phyloP scores from a whole-genome alignment of 2,888 invertebrate genomes.

The Eudemis profundana region DNA sequence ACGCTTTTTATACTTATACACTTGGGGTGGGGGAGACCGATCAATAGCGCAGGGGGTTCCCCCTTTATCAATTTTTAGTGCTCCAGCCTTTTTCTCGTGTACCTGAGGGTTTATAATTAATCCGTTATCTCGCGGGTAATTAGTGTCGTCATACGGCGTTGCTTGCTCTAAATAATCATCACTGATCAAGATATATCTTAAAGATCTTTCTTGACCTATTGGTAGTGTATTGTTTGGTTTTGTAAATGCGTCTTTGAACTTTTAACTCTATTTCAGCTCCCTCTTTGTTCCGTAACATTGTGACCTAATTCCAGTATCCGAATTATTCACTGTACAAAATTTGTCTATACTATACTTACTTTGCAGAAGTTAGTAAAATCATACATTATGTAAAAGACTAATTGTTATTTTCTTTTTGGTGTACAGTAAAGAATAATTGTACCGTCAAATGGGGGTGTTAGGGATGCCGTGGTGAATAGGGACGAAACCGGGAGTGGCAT shows the following conservation, averaged over 20 bases:
- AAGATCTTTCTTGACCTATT: too few relatives aligned
- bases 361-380: too few relatives aligned
- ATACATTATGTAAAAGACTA: too few relatives aligned
- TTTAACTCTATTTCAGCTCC: background rate
- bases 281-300: background rate
- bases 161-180: conserved; percentile 7
- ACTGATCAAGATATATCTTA: background rate
- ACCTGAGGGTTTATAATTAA: conserved; percentile 64
- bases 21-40: conserved; percentile 68
- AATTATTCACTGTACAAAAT: background rate
- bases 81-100: conserved; percentile 72
- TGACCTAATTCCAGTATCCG: conserved; percentile 12
- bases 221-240: too few relatives aligned
- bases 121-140: conserved; percentile 40
- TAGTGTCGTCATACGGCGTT: conserved; percentile 18
- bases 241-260: background rate
- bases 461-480: too few relatives aligned
- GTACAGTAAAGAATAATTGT: too few relatives aligned
- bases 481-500: too few relatives aligned
- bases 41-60: conserved; percentile 72
- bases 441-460: too few relatives aligned
- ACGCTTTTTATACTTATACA: conserved; percentile 85
- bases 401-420: too few relatives aligned
- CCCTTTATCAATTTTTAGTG: conserved; percentile 85
- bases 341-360: too few relatives aligned